Evolutionary conservation across 2,888 invertebrate genomes (phyloP).

Genomic region (Ctenicera cuprea): DNA sequence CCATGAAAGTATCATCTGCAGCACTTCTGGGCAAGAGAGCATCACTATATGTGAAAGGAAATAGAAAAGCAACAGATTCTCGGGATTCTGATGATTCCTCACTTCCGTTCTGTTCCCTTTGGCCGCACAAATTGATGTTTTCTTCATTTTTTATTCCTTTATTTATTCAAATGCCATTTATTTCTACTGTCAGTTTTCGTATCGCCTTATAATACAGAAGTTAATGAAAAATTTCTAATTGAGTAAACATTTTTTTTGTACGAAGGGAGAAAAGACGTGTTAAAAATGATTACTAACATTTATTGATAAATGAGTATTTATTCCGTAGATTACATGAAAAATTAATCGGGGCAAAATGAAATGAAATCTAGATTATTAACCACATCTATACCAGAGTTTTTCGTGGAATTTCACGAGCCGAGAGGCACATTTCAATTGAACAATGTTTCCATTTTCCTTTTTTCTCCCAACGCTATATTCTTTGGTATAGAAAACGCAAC

Average conservation of each 20-base stretch:
- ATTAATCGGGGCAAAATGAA: too few species aligned
- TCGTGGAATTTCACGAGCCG: too few species aligned
- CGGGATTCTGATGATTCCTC: conserved; percentile 44
- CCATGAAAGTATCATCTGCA: conserved; percentile 38
- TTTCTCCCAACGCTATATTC: not conserved
- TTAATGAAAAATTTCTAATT: too few species aligned
- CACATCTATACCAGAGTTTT: too few species aligned
- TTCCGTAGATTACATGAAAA: too few species aligned
- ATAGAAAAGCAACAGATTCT: conserved; percentile 52
- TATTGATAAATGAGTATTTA: too few species aligned
- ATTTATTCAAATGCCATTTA: conserved; percentile 33
- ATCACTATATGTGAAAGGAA: conserved; percentile 45
- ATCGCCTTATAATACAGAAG: too few species aligned
- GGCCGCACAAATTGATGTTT: conserved; percentile 32
- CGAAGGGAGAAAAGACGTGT: too few species aligned
- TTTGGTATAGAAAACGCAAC: conserved; percentile 16
- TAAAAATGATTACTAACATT: too few species aligned
- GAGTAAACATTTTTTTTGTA: too few species aligned
- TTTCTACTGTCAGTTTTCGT: conserved; percentile 18
- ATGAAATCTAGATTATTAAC: too few species aligned
- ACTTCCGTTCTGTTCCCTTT: conserved; percentile 45
- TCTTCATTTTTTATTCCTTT: conserved; percentile 23
- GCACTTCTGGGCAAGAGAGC: conserved; percentile 35
- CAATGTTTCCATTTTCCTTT: not conserved
- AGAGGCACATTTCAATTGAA: not conserved